Base-by-base conservation (phyloP, 2,797 vertebrate species). In the Luscinia megarhynchos region DNA sequence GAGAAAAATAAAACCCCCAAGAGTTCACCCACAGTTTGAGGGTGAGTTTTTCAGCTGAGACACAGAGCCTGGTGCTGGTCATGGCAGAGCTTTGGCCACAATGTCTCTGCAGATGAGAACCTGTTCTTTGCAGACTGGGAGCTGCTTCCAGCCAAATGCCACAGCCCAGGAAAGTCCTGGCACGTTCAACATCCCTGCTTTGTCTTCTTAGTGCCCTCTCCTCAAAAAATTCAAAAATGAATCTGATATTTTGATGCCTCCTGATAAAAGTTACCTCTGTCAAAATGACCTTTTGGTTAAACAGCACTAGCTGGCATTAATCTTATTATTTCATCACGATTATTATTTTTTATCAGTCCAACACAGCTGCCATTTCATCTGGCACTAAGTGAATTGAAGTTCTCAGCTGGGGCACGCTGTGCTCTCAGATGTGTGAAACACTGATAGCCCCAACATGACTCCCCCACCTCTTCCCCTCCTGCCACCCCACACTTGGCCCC, bases 301-400 rank as follows among this genome's bases (percentile, higher is more conserved):
- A 93, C 87, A 90, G 89, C 80, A 92, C 70, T 93, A 63, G 84
- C 93, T 94, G 78, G 48, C 80, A 72, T 94, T 93, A 97, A 96
- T 97, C 90, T 70, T 89, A 91, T 96, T 96, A 96, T 93, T 96
- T 91, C n/a, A 58, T 94, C n/a, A 10, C 0, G 9, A 92, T 94
- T 87, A 94, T 64, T 87, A 62, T 59, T 93, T 66, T 93, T 95
- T 63, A 94, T 97, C 91, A 95, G 26, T 87, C 80, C 70, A 93
- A 62, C 4, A 4, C 92, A 96, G 87, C 76, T 96, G 94, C 89
- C 93, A 85, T 97, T 97, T 97, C 87, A 72, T 95, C 77, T 73
- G 94, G 66, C 80, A 70, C 82, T 90, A 79, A 96, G 96, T 97
- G 96, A 97, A 96, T 67, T 95, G 90, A 96, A 97, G 88, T 73